Base-by-base conservation (phyloP, 2,888 invertebrate genomes). In the Heliconius cydno region DNA sequence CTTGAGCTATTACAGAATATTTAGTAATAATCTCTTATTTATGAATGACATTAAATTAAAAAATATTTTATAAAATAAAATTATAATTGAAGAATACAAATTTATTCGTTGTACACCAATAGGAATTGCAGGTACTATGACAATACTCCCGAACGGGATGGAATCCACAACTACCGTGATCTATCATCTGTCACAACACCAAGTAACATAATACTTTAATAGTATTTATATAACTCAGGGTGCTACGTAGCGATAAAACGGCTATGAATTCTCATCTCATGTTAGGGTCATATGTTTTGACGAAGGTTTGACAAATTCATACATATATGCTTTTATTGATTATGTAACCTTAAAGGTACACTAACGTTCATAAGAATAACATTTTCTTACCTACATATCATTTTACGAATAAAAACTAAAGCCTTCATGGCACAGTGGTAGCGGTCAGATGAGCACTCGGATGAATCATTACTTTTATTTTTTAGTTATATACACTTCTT, bases 271-370 rank as follows among this genome's bases (percentile, higher is more conserved):
- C 63, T 34, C 67, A 68, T 60, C 38, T 28, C n/a, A 60, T 22
- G 13, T 57, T 57, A 41, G 57, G 65, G 60, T 38, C 67, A 63
- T 57, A 25, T 70, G 41, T 25, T 65, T 73, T 81, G 80, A 81
- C 76, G 80, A 74, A 79, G 79, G 80, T 68, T 60, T 79, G 80
- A 81, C 79, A 74, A 79, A 79, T 78, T 73, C 67, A n/a, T 77
- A 76, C 72, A 72, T 76, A 72, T 67, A 72, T 73, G 66, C 67
- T 60, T 68, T 68, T 73, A 73, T 73, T 68, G 67, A 73, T 60
- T 34, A 73, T n/a, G n/a, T n/a, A 25, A 34, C 73, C 73, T 34
- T 15, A n/a, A 60, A 73, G 34, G 73, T 73, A 34, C 22, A 13
- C 22, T 34, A 34, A 57, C 57, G 57, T 60, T 73, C 34, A 57